Percentiles rank a stretch among this genome's conserved stretches.
Evolutionary conservation across 2,113 vertebrate species (phyloP).

Genomic region (Athene cunicularia): DNA sequence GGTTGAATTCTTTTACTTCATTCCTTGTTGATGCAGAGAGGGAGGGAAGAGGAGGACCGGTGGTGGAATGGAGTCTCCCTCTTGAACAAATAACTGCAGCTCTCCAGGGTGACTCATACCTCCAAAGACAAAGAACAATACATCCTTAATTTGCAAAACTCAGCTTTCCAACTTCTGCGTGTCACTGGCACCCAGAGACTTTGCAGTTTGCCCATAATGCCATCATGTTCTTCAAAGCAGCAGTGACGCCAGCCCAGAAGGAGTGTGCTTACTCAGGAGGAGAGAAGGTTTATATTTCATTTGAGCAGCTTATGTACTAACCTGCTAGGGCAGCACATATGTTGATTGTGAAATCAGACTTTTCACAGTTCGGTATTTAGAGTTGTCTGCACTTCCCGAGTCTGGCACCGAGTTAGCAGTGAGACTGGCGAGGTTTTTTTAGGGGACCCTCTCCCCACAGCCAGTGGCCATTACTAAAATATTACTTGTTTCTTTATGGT

Average conservation of each 20-base stretch:
- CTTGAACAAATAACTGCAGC: neutral
- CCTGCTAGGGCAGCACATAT: neutral
- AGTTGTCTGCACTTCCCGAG: neutral
- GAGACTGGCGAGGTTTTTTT: neutral
- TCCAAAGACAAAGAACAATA: neutral
- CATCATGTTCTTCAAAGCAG: neutral
- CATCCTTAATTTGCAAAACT: neutral
- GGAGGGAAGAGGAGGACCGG: neutral
- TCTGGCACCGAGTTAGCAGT: neutral
- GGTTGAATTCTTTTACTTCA: neutral
- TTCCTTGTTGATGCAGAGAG: neutral
- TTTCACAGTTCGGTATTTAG: neutral
- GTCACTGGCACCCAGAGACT: neutral
- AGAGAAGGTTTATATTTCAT: neutral
- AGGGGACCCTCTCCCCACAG: neutral
- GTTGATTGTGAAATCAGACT: neutral
- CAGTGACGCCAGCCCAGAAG: neutral
- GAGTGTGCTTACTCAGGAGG: conserved; percentile 1
- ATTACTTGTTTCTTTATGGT: neutral
- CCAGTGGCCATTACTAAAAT: neutral
- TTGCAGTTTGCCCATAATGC: neutral
- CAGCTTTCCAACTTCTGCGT: neutral
- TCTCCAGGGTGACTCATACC: neutral
- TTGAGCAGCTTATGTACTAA: neutral
- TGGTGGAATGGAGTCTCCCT: neutral